Base-by-base conservation (phyloP, 2,888 invertebrate species). In the Gisinianus flammeolus region DNA sequence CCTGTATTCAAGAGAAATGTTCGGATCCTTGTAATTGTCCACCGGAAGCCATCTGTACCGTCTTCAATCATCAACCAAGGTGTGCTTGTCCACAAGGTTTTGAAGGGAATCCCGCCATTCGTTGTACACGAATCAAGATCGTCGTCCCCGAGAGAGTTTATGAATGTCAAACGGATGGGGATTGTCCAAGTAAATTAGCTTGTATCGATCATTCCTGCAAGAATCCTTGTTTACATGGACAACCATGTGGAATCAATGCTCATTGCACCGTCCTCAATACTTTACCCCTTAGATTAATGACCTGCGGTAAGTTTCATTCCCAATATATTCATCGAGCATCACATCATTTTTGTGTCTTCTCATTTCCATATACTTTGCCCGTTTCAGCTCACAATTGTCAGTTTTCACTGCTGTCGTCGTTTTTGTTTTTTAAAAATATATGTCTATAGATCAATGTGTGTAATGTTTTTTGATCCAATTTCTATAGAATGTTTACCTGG, bases 1-100 rank as follows among this genome's bases (percentile, higher is more conserved):
- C 94, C 10, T 96, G 96, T 85, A 89, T 90, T 81, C 91, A 91
- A 83, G 92, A 92, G 85, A 90, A 90, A 79, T 97, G 96, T 85
- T 91, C 91, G 85, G 92, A 93, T 88, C 95, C 95, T 8, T 96
- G 96, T 87, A 90, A 92, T 75, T 96, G 95, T 86, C 93, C 94
- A n/a, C 88, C 90, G 6, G 90, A 90, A 12, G 93, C 95, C 0
- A 89, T 91, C 79, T 96, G 96, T 85, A 90, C 89, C 1, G 94
- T 94, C 5, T 89, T 90, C 74, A 92, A 93, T 82, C 96, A 96
- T 87, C 88, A 89, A 76, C 91, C 95, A 0, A 89, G 90, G 72
- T 96, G 96, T 85, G 91, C 92, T 84, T 96, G 96, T 87, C 86
- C 90, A 64, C 88, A 90, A 1, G 90, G 90, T 74, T 91, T 90